Evolutionary conservation across 2,113 vertebrate species (phyloP).

Genomic region (Daboia siamensis): DNA sequence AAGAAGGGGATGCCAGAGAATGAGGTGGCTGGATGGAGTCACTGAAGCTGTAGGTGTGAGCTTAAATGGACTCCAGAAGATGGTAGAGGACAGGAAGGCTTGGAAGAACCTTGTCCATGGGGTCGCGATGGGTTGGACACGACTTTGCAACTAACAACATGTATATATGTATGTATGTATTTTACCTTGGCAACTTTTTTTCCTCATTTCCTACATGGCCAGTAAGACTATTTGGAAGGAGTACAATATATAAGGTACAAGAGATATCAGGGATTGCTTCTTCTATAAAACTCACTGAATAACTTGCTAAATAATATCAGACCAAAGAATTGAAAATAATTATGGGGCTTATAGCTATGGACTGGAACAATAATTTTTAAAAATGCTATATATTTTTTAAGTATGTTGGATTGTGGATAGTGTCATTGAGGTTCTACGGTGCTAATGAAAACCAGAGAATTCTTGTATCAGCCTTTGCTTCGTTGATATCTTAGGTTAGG

Average conservation of each 20-base stretch:
- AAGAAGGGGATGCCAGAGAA: too few species aligned
- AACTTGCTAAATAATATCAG: not conserved
- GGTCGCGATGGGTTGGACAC: too few species aligned
- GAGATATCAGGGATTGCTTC: not conserved
- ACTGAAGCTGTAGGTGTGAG: too few species aligned
- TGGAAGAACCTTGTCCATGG: too few species aligned
- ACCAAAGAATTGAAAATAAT: not conserved
- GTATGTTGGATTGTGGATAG: not conserved
- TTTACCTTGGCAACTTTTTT: not conserved
- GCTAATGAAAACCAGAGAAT: not conserved
- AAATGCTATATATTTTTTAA: not conserved
- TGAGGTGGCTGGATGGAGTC: too few species aligned
- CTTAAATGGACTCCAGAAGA: too few species aligned
- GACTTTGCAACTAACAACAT: too few species aligned
- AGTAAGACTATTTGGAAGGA: not conserved
- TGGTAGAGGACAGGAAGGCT: too few species aligned
- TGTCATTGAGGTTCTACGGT: not conserved
- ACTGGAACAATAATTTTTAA: not conserved
- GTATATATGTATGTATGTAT: too few species aligned
- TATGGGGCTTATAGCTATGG: not conserved
- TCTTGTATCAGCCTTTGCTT: not conserved
- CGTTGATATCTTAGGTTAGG: not conserved
- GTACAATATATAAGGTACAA: not conserved
- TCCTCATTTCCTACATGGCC: not conserved
- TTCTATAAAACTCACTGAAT: not conserved